phyloP scores from a whole-genome alignment of 2,888 invertebrate genomes.

The Chrysotoxum bicinctum region DNA sequence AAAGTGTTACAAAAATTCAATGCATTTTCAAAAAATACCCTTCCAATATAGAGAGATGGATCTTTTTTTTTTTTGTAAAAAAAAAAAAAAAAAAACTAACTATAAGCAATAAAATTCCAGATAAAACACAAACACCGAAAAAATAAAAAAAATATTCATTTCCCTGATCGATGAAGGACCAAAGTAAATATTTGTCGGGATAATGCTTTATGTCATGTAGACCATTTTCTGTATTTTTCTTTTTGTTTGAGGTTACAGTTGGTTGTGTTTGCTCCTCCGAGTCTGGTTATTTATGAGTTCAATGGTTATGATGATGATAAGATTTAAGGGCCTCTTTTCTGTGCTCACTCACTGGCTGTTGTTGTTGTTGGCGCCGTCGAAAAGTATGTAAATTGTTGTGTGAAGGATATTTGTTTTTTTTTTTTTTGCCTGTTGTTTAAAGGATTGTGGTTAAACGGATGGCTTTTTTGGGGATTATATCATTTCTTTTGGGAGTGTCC shows the following conservation, averaged over 20 bases:
- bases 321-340: slow-evolving; percentile 53
- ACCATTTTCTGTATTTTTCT: slow-evolving; percentile 35
- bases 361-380: slow-evolving; percentile 10
- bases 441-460: slow-evolving; percentile 56
- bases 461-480: slow-evolving; percentile 49
- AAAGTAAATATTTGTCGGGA: slow-evolving; percentile 71
- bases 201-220: slow-evolving; percentile 71
- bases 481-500: slow-evolving; percentile 35
- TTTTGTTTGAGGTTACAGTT: slow-evolving; percentile 18
- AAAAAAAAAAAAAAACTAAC: slow-evolving; percentile 27
- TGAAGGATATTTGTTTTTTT: slow-evolving; percentile 10
- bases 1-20: slow-evolving; percentile 24
- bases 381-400: slow-evolving; percentile 56
- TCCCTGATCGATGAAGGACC: slow-evolving; percentile 63
- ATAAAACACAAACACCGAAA: slow-evolving; percentile 1
- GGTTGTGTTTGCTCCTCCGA: slow-evolving; percentile 24
- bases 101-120: slow-evolving; percentile 48
- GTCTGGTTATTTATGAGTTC: slow-evolving; percentile 66
- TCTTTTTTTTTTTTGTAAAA: slow-evolving; percentile 48
- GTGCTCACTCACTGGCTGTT: slow-evolving; percentile 15
- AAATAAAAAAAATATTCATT: slow-evolving; percentile 16
- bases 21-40: slow-evolving; percentile 26
- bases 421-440: background rate
- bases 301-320: slow-evolving; percentile 71
- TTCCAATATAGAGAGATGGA: slow-evolving; percentile 12